Base-by-base conservation (phyloP, 2,797 vertebrate species). In the Neosalanx taihuensis region DNA sequence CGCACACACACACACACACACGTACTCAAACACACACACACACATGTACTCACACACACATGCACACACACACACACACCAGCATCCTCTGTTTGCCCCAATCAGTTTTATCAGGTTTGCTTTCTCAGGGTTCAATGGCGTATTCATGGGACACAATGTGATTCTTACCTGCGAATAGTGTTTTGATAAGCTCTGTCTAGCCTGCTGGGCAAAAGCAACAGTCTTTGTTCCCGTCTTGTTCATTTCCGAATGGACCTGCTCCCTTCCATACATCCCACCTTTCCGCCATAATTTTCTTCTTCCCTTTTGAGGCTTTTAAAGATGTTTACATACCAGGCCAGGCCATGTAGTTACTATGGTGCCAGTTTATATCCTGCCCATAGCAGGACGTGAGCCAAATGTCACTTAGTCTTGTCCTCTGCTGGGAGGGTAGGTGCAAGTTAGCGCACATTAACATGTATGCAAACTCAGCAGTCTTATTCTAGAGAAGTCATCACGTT, bases 321-420 rank as follows among this genome's bases (percentile, higher is more conserved):
- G 64, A 67, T 77, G 72, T 81, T 81, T 76, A 76, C 76, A 61
- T 5, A 76, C 64, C 35, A 29, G 33, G 17, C 29, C 20, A 3
- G 62, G 51, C 61, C 31, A 72, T 68, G 72, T 4, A 31, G 73
- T 81, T 72, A 23, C 71, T 63, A 74, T 81, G 75, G 70, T 62
- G 67, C 67, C 73, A 26, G 10, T 62, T 35, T 17, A 64, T 69
- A 62, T 12, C 61, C 46, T 57, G 64, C 56, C 59, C 64, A 63
- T 35, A 57, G 62, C 46, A 70, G 67, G 76, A 81, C 73, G 74
- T 80, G 37, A 66, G 71, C 57, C 70, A 71, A 49, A 75, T 67
- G 78, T 76, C 57, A 71, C 66, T 5, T 23, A 13, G 31, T 17
- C 26, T 49, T 7, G 31, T 33, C 29, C 64, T 26, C 71, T 56